Percentiles rank a stretch among this genome's conserved stretches.
phyloP scores from a whole-genome alignment of 2,888 invertebrate species.

The Brachylomia viminalis region DNA sequence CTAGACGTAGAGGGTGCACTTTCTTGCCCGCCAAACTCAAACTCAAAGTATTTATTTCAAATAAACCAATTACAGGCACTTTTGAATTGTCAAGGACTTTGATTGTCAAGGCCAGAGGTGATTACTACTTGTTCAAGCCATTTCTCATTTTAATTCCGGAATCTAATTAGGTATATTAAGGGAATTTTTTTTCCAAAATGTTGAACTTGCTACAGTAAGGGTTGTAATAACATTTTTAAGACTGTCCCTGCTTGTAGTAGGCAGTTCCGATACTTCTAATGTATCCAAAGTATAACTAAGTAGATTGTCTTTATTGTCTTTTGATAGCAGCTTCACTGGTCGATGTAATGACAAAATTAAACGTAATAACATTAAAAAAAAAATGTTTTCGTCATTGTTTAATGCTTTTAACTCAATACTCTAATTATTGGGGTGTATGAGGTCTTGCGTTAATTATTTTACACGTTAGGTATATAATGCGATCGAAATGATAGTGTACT shows the following conservation, averaged over 20 bases:
- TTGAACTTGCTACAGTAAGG: neutral
- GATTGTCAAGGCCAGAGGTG: too few relatives aligned
- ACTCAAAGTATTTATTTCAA: too few relatives aligned
- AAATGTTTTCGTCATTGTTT: neutral
- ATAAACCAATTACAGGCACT: too few relatives aligned
- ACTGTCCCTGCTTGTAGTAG: neutral
- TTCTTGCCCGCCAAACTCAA: neutral
- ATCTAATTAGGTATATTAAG: neutral
- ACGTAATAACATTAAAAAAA: neutral
- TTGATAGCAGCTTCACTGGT: neutral
- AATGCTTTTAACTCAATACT: too few relatives aligned
- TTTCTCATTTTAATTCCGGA: neutral
- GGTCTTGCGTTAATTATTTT: too few relatives aligned
- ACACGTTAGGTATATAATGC: neutral
- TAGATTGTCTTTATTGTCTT: neutral
- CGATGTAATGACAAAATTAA: neutral
- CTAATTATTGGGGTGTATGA: too few relatives aligned
- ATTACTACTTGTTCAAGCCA: neutral
- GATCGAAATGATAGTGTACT: neutral
- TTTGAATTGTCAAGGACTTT: too few relatives aligned
- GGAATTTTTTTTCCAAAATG: neutral
- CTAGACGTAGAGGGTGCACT: neutral
- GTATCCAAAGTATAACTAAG: neutral
- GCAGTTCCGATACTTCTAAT: neutral
- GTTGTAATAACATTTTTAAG: neutral